Percentiles rank a stretch among this genome's conserved stretches.
phyloP scores from a whole-genome alignment of 2,888 invertebrate genomes.

The Drosophila subquinaria region DNA sequence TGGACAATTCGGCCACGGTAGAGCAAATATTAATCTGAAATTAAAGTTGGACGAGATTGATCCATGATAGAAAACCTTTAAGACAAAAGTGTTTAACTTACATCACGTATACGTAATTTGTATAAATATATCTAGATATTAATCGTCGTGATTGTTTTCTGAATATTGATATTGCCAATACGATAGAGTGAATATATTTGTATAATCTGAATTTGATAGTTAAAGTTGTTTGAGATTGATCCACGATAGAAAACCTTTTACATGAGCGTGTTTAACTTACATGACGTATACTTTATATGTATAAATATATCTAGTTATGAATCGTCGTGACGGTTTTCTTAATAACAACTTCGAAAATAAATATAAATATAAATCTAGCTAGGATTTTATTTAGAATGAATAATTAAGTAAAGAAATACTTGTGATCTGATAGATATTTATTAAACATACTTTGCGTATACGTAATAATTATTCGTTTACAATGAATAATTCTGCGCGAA shows the following conservation, averaged over 20 bases:
- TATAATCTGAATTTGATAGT: background rate
- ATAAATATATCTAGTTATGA: background rate
- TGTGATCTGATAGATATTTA: no score
- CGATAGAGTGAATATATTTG: background rate
- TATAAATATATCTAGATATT: background rate
- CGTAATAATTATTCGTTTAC: background rate
- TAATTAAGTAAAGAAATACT: no score
- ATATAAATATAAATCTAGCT: no score
- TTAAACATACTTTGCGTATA: background rate
- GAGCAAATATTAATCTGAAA: no score
- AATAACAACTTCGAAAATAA: no score
- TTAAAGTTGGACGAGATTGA: no score
- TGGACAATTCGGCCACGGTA: background rate
- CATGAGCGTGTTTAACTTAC: background rate
- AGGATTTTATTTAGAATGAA: no score
- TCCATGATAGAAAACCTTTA: no score
- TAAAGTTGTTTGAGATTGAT: background rate
- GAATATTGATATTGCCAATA: background rate
- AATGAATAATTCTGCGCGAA: background rate
- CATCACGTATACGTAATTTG: no score
- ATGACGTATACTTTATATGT: conserved; percentile 3
- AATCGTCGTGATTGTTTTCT: background rate
- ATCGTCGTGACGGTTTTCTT: no score
- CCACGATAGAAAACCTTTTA: background rate
- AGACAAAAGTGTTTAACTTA: no score